A percentile compares a stretch with the other conserved stretches of the same genome.
Conservation (phyloP, 2,797 vertebrate genomes). For the Pangasius mekongensis region DNA sequence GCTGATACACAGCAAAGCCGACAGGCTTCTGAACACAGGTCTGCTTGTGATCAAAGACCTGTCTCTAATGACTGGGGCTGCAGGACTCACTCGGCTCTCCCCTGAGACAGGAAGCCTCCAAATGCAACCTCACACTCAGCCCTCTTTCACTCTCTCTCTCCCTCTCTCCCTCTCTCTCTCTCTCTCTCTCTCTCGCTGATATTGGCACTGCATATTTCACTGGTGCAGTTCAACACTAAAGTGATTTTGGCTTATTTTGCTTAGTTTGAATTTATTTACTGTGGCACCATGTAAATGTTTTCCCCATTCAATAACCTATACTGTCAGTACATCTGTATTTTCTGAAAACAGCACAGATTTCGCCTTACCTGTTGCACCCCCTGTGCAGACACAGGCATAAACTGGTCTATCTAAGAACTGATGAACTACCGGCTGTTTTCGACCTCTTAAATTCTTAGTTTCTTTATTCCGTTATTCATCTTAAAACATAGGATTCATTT, state of each 20-base stretch:
- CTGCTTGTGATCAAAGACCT: slow-evolving; percentile 75
- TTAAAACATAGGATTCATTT: neutral
- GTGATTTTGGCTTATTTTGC: neutral
- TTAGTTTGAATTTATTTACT: neutral
- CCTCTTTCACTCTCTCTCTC: neutral
- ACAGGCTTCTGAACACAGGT: slow-evolving; percentile 69
- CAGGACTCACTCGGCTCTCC: slow-evolving; percentile 44
- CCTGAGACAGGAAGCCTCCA: slow-evolving; percentile 47
- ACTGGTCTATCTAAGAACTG: neutral
- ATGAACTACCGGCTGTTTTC: neutral
- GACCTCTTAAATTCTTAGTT: neutral
- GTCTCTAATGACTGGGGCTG: slow-evolving; percentile 64
- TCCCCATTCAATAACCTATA: neutral
- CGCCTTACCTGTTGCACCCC: neutral
- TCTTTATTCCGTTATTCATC: neutral
- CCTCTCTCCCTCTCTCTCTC: slow-evolving; percentile 12
- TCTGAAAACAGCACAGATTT: neutral
- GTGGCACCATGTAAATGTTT: too few species aligned
- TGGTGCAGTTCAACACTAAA: slow-evolving; percentile 15
- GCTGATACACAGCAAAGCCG: slow-evolving; percentile 74
- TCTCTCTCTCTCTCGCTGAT: slow-evolving; percentile 3
- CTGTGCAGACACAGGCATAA: neutral
- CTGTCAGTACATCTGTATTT: neutral
- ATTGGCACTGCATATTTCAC: slow-evolving; percentile 25
- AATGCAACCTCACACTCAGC: slow-evolving; percentile 35